A percentile compares a stretch with the other conserved stretches of the same genome.
phyloP scores from a whole-genome alignment of 30 jellyfish, hydroid and myxozoan genomes.

The Chrysaora quinquecirrha region DNA sequence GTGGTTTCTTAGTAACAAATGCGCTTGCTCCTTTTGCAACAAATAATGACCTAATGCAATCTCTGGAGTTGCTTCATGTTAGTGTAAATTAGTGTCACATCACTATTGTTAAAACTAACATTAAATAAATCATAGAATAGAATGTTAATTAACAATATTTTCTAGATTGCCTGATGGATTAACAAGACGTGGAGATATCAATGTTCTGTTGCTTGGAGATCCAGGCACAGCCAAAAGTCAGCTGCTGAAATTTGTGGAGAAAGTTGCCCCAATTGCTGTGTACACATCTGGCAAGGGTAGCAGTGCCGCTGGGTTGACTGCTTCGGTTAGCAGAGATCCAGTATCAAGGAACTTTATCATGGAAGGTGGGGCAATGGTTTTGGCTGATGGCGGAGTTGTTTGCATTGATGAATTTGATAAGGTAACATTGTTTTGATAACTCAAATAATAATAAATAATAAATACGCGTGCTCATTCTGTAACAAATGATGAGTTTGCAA shows the following conservation, averaged over 20 bases:
- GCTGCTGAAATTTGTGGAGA: constrained; percentile 97
- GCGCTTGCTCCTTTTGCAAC: too few species aligned
- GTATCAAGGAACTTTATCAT: constrained; percentile 94
- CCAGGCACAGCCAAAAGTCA: constrained; percentile 99
- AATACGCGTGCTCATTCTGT: too few species aligned
- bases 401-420: constrained; percentile 99
- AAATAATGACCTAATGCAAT: too few species aligned
- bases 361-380: constrained; percentile 99
- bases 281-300: constrained; percentile 99
- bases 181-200: constrained; percentile 98
- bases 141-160: too few species aligned
- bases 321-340: constrained; percentile 97
- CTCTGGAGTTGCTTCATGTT: too few species aligned
- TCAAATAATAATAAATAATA: too few species aligned
- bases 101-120: too few species aligned
- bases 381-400: constrained; percentile 99
- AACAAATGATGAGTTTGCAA: too few species aligned
- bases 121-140: too few species aligned
- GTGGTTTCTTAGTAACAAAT: too few species aligned
- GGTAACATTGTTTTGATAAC: constrained; percentile 30
- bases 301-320: constrained; percentile 99
- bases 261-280: constrained; percentile 98
- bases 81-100: too few species aligned
- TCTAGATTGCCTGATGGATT: constrained; percentile 98
- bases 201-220: constrained; percentile 97